phyloP scores from a whole-genome alignment of 2,888 invertebrate species.

The Synergus laeviventris region DNA sequence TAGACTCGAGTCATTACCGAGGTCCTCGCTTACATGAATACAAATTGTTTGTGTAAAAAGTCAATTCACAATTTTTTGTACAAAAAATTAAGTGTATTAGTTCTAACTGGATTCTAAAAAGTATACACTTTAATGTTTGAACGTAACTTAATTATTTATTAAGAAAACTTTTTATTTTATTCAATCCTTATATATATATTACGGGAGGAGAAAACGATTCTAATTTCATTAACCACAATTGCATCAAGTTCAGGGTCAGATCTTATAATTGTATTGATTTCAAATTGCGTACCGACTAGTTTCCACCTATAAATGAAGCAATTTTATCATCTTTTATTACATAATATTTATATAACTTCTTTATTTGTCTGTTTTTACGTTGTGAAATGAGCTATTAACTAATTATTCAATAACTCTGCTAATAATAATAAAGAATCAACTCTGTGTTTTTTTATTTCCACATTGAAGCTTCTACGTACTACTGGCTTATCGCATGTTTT shows the following conservation, averaged over 20 bases:
- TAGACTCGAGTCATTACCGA: too few species aligned
- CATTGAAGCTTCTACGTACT: too few species aligned
- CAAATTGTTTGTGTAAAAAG: background rate
- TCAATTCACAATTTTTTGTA: slow-evolving; percentile 1
- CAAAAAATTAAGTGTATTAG: background rate
- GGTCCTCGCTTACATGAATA: background rate
- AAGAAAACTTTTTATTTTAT: background rate
- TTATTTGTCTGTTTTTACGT: background rate
- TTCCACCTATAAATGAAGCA: background rate
- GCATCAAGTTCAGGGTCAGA: slow-evolving; percentile 13
- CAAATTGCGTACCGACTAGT: background rate
- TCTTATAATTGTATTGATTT: background rate
- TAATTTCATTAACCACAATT: background rate
- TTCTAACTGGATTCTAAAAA: background rate
- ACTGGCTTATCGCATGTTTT: too few species aligned
- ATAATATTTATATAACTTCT: too few species aligned
- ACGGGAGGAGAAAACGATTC: background rate
- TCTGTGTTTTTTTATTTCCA: too few species aligned
- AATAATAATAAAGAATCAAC: too few species aligned
- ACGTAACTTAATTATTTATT: background rate
- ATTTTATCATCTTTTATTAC: background rate
- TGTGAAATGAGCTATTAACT: too few species aligned
- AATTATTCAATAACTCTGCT: too few species aligned
- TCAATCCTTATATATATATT: background rate
- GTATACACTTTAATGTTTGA: background rate